A percentile compares a stretch with the other conserved stretches of the same genome.
Evolutionary conservation across 2,888 invertebrate genomes (phyloP).

Genomic region (Spodoptera picta): DNA sequence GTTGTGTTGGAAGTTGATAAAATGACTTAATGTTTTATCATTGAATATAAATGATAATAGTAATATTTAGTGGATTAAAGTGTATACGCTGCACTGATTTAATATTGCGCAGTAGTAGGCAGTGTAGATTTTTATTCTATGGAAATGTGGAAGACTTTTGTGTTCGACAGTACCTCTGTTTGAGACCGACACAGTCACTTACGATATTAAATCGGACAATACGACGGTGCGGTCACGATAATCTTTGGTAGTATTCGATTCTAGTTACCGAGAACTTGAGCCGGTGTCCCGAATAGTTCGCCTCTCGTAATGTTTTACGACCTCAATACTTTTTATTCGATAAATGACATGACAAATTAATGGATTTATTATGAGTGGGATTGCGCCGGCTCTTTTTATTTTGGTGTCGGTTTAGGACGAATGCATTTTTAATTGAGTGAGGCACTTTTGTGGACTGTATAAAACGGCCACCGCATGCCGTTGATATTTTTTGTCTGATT

Average conservation of each 20-base stretch:
- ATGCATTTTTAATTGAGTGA: conserved; percentile 89
- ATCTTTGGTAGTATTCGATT: conserved; percentile 79
- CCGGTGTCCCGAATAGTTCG: conserved; percentile 69
- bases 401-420: conserved; percentile 84
- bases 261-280: conserved; percentile 78
- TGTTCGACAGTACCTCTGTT: conserved; percentile 64
- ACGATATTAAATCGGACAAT: conserved; percentile 83
- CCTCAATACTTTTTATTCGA: conserved; percentile 75
- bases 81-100: conserved; percentile 23
- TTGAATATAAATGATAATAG: conserved; percentile 32
- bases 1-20: conserved; percentile 40
- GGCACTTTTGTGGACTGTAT: conserved; percentile 88
- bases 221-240: conserved; percentile 76
- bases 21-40: conserved; percentile 45
- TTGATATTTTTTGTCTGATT: conserved; percentile 87
- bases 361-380: conserved; percentile 87
- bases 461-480: conserved; percentile 86
- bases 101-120: conserved; percentile 27
- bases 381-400: conserved; percentile 81
- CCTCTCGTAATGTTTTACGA: conserved; percentile 72
- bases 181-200: conserved; percentile 75
- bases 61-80: conserved; percentile 27
- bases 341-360: conserved; percentile 89
- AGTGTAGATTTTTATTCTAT: conserved; percentile 1
- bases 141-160: conserved; percentile 50